phyloP scores from a whole-genome alignment of 1,140 invertebrate genomes.

The Ganaspis sp. region DNA sequence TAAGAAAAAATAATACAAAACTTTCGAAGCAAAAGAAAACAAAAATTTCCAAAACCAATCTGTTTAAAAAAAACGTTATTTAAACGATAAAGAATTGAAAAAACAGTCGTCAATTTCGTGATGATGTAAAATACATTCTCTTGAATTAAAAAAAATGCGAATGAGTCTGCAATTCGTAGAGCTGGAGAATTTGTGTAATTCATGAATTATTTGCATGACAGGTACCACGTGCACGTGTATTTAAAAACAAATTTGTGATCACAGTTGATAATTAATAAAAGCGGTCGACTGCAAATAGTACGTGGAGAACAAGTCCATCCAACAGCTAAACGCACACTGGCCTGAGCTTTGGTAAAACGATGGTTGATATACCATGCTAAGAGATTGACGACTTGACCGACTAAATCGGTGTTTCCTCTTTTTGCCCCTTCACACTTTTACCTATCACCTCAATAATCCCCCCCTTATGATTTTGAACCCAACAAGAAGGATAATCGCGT shows the following conservation, averaged over 20 bases:
- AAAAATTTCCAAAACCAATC: background rate
- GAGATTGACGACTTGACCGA: constrained; percentile 27
- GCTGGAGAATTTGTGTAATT: background rate
- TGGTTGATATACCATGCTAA: constrained; percentile 1
- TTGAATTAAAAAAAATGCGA: background rate
- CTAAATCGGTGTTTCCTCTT: background rate
- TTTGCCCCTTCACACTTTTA: background rate
- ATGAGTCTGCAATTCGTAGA: constrained; percentile 10
- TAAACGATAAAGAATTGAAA: no score
- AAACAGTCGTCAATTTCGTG: no score
- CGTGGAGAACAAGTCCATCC: constrained; percentile 17
- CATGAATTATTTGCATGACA: background rate
- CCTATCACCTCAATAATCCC: background rate
- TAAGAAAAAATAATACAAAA: no score
- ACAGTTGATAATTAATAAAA: background rate
- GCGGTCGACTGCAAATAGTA: background rate
- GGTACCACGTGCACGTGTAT: constrained; percentile 17
- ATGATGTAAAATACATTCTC: no score
- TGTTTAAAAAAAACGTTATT: no score
- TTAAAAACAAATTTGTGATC: background rate
- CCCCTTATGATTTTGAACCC: constrained; percentile 8
- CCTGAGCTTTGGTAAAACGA: constrained; percentile 6
- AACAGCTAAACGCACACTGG: constrained; percentile 12
- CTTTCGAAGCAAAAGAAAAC: no score
- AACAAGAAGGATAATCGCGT: background rate